A percentile compares a stretch with the other conserved stretches of the same genome.
Conservation (phyloP, 2,113 vertebrate genomes). For the Etheostoma spectabile region DNA sequence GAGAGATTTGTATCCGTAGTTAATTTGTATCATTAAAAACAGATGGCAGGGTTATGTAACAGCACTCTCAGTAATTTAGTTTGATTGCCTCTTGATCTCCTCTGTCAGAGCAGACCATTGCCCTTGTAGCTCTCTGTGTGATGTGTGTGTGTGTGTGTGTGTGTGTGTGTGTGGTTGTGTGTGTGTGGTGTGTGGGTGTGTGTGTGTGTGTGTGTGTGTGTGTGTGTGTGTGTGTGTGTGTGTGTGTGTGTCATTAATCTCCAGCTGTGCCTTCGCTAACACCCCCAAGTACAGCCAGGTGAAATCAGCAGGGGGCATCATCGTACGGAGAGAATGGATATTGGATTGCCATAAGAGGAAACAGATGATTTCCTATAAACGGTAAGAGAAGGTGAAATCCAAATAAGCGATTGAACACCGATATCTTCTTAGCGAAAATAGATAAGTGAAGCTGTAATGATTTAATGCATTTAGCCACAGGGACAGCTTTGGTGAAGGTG, state of each 20-base stretch:
- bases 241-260: constrained; percentile 42
- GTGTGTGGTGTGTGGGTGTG: constrained; percentile 28
- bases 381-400: constrained; percentile 69
- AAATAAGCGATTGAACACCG: neutral
- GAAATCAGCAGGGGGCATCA: constrained; percentile 88
- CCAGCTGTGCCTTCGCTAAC: constrained; percentile 93
- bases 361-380: constrained; percentile 86
- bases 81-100: constrained; percentile 38
- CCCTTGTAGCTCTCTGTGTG: constrained; percentile 32
- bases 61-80: constrained; percentile 35
- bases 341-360: constrained; percentile 89
- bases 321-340: constrained; percentile 92
- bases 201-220: constrained; percentile 32
- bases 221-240: constrained; percentile 21
- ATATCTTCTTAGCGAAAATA: fast-evolving
- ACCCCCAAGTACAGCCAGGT: constrained; percentile 95
- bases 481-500: constrained; percentile 19
- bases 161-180: constrained; percentile 32
- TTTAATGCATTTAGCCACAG: neutral
- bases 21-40: neutral
- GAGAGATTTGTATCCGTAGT: neutral
- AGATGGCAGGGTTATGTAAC: constrained; percentile 27
- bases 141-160: constrained; percentile 31
- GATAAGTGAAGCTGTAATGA: neutral
- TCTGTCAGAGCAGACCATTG: constrained; percentile 30